Percentiles rank a stretch among this genome's conserved stretches.
Evolutionary conservation across 2,888 invertebrate genomes (phyloP).

Genomic region (Amblyteles armatorius): DNA sequence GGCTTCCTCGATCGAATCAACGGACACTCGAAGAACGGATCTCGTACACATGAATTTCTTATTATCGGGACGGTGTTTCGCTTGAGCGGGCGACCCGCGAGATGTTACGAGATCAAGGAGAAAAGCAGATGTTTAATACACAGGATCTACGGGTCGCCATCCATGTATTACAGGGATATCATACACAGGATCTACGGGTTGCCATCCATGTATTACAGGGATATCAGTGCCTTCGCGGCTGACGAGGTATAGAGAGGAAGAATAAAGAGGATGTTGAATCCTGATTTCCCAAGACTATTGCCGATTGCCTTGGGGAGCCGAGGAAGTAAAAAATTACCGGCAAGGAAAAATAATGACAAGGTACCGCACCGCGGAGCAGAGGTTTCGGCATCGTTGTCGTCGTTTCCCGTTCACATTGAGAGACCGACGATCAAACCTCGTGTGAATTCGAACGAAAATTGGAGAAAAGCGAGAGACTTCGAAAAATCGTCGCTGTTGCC

Average conservation of each 20-base stretch:
- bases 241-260: neutral
- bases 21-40: no score
- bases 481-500: conserved; percentile 7
- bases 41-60: no score
- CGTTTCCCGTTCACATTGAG: neutral
- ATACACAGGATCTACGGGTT: neutral
- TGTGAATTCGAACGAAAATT: conserved; percentile 34
- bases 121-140: neutral
- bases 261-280: neutral
- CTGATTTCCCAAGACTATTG: conserved; percentile 43
- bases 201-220: neutral
- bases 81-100: neutral
- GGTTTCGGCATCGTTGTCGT: neutral
- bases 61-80: neutral
- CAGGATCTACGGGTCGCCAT: neutral
- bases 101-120: conserved; percentile 2
- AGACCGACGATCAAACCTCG: neutral
- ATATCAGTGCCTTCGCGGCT: neutral
- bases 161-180: neutral
- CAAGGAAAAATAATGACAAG: conserved; percentile 26
- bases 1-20: neutral
- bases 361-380: no score
- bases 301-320: neutral
- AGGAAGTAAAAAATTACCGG: conserved; percentile 2
- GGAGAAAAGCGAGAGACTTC: neutral